Percentiles rank a stretch among this genome's conserved stretches.
phyloP scores from a whole-genome alignment of 1,140 invertebrate genomes.

The Mylabris phalerata region DNA sequence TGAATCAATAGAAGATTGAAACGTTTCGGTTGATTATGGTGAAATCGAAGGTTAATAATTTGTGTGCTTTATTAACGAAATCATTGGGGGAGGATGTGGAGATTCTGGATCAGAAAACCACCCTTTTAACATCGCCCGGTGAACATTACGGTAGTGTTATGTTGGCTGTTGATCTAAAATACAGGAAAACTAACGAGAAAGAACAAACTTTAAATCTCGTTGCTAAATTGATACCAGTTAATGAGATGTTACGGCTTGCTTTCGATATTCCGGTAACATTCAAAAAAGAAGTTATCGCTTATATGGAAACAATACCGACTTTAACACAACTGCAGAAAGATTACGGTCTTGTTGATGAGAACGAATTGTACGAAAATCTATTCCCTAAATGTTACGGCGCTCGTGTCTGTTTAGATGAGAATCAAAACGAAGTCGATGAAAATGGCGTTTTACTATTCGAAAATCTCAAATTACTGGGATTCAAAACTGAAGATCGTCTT shows the following conservation, averaged over 20 bases:
- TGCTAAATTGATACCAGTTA: slow-evolving; percentile 52
- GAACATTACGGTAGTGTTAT: slow-evolving; percentile 40
- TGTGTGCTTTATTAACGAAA: slow-evolving; percentile 26
- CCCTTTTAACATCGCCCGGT: slow-evolving; percentile 34
- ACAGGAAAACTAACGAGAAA: slow-evolving; percentile 26
- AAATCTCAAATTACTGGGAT: slow-evolving; percentile 48
- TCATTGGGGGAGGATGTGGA: slow-evolving; percentile 29
- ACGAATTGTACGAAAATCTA: slow-evolving; percentile 40
- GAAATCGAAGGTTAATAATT: slow-evolving; percentile 31
- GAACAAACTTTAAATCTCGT: slow-evolving; percentile 45
- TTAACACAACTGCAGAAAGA: slow-evolving; percentile 47
- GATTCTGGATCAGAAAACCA: slow-evolving; percentile 29
- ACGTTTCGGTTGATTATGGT: slow-evolving; percentile 15
- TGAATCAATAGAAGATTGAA: too few species aligned
- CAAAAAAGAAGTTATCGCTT: slow-evolving; percentile 52
- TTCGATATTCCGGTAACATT: slow-evolving; percentile 54
- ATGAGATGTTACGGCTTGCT: slow-evolving; percentile 46
- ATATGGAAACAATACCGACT: slow-evolving; percentile 45
- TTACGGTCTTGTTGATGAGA: slow-evolving; percentile 37
- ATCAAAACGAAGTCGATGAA: slow-evolving; percentile 44
- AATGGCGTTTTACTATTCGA: slow-evolving; percentile 52
- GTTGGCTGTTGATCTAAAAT: slow-evolving; percentile 31
- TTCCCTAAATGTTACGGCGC: slow-evolving; percentile 50
- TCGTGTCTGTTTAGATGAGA: slow-evolving; percentile 42
- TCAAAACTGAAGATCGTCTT: slow-evolving; percentile 44